Evolutionary conservation across 2,888 invertebrate genomes (phyloP).

Genomic region (Fragum whitleyi): DNA sequence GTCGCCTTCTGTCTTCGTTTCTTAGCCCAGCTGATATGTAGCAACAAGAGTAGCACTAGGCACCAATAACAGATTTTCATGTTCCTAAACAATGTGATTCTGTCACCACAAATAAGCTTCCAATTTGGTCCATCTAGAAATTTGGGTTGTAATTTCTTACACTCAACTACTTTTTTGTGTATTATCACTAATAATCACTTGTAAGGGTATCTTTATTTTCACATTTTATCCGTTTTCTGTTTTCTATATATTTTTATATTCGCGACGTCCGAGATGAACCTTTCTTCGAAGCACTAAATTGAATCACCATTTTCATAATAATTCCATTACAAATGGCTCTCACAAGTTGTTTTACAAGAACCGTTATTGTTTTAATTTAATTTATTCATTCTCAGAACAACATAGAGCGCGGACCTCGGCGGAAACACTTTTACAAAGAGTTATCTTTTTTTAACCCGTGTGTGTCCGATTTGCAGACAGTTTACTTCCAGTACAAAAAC

Average conservation of each 20-base stretch:
- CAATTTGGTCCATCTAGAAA: slow-evolving; percentile 11
- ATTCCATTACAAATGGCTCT: not conserved
- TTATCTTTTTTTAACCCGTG: not conserved
- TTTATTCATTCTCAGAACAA: not conserved
- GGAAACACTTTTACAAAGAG: not conserved
- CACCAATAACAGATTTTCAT: slow-evolving; percentile 57
- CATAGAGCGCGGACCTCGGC: not conserved
- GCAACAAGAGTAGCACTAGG: slow-evolving; percentile 44
- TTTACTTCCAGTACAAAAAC: slow-evolving; percentile 5
- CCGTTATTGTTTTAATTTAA: not conserved
- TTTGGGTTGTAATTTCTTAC: not conserved
- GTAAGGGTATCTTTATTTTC: not conserved
- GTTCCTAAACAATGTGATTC: slow-evolving; percentile 37
- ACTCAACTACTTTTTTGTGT: not conserved
- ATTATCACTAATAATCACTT: not conserved
- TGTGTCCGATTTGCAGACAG: slow-evolving; percentile 5
- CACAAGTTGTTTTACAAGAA: not conserved
- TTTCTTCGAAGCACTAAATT: not conserved
- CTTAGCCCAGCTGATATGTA: slow-evolving; percentile 61
- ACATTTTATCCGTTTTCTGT: not conserved
- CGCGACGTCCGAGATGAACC: not conserved
- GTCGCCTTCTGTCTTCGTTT: slow-evolving; percentile 72
- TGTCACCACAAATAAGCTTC: slow-evolving; percentile 1
- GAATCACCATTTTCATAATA: too few relatives aligned
- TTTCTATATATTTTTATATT: not conserved